These are phyloP conservation scores for Megalops cyprinoides DNA, from an alignment of 2,797 vertebrate genomes.

Conservation along the genomic window DNA sequence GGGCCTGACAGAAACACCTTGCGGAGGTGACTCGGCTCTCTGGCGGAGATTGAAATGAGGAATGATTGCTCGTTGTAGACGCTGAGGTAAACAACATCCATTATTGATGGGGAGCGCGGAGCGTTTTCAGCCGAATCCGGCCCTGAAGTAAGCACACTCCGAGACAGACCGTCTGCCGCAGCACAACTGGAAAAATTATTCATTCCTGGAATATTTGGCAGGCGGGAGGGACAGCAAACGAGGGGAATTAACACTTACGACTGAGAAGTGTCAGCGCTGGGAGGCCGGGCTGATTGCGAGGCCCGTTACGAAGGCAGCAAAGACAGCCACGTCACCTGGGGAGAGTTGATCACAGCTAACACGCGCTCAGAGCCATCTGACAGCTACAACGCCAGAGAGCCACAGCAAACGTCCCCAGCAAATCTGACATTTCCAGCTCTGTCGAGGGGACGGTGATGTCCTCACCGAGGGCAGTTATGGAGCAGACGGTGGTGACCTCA, in stretches of 20 bases:
- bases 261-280: neutral
- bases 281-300: neutral
- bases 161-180: neutral
- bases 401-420: neutral
- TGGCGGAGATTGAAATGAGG: neutral
- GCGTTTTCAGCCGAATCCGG: neutral
- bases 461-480: slow-evolving; percentile 54
- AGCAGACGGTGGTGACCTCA: slow-evolving; percentile 34
- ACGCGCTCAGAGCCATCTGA: no score
- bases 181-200: neutral
- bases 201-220: neutral
- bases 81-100: slow-evolving; percentile 19
- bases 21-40: neutral
- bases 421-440: no score
- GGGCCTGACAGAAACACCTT: neutral
- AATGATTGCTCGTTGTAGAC: slow-evolving; percentile 9
- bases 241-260: slow-evolving; percentile 6
- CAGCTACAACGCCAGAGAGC: neutral
- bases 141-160: neutral
- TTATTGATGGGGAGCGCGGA: slow-evolving; percentile 25
- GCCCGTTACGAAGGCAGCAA: neutral
- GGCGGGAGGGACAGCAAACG: neutral
- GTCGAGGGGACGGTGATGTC: neutral
- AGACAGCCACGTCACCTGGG: neutral
- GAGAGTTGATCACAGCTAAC: neutral